phyloP scores from a whole-genome alignment of 2,113 vertebrate species.

The Herpailurus yagouaroundi region DNA sequence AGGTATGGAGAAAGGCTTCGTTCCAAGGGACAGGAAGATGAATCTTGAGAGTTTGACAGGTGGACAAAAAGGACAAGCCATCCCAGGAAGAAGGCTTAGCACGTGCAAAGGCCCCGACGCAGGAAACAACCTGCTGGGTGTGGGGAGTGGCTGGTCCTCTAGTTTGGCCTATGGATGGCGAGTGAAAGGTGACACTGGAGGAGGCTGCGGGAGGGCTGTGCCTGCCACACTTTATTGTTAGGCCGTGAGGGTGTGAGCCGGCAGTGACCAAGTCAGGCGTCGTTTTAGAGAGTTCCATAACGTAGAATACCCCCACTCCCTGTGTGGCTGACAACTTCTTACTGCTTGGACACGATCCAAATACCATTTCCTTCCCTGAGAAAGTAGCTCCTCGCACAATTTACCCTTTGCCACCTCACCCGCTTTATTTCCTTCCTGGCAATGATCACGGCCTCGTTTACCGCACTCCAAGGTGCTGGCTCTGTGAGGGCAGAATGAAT shows the following conservation, averaged over 20 bases:
- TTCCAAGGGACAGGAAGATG: background rate
- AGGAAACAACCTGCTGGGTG: background rate
- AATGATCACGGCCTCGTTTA: background rate
- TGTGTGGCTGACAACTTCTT: background rate
- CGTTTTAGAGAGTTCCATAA: background rate
- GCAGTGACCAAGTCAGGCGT: background rate
- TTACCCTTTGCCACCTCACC: background rate
- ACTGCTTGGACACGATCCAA: background rate
- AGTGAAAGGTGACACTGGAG: background rate
- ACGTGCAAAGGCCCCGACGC: background rate
- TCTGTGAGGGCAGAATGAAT: background rate
- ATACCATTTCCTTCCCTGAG: background rate
- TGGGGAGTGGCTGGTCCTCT: rapidly evolving
- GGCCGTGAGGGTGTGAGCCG: background rate
- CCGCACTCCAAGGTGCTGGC: background rate
- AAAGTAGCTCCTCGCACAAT: rapidly evolving
- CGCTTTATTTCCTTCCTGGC: background rate
- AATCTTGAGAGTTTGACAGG: background rate
- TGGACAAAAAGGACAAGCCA: background rate
- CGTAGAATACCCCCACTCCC: background rate
- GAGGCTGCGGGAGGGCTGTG: background rate
- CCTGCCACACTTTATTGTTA: background rate
- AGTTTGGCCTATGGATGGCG: background rate
- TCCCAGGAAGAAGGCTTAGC: background rate
- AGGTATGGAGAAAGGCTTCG: background rate